These are phyloP conservation scores for Hermetia illucens DNA, from an alignment of 1,140 invertebrate species.

Conservation along the genomic window DNA sequence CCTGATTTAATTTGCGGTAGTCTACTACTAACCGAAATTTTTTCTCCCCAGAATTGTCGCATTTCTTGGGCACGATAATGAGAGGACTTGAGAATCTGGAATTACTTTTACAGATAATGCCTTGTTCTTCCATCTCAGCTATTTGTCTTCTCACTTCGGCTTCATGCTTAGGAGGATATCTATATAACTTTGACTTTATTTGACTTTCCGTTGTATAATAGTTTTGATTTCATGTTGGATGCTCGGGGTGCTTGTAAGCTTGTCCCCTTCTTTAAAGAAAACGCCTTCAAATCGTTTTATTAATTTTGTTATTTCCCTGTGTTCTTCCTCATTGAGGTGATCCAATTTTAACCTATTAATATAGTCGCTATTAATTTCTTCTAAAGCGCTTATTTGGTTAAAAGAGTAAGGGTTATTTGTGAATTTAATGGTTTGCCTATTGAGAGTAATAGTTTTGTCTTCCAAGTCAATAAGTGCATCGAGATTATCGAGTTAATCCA, in stretches of 20 bases:
- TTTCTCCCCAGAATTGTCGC: constrained; percentile 1
- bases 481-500: too few species aligned
- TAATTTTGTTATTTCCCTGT: too few species aligned
- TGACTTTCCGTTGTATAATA: not conserved
- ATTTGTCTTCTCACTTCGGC: constrained; percentile 3
- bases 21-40: constrained; percentile 2
- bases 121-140: not conserved
- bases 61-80: constrained; percentile 4
- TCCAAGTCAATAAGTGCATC: too few species aligned
- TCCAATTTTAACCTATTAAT: too few species aligned
- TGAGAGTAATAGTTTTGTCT: too few species aligned
- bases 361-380: too few species aligned
- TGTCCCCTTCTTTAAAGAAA: constrained; percentile 1
- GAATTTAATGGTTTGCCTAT: too few species aligned
- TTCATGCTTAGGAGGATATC: constrained; percentile 3
- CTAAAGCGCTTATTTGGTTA: too few species aligned
- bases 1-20: too few species aligned
- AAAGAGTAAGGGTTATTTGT: too few species aligned
- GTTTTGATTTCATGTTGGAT: constrained; percentile 4
- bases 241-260: not conserved
- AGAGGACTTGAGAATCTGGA: not conserved
- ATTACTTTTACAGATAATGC: not conserved
- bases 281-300: not conserved
- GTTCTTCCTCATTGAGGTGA: too few species aligned
- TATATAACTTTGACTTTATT: constrained; percentile 3